Percentiles rank a stretch among this genome's conserved stretches.
Evolutionary conservation across 2,888 invertebrate species (phyloP).

Genomic region (Drosophila pegasa): DNA sequence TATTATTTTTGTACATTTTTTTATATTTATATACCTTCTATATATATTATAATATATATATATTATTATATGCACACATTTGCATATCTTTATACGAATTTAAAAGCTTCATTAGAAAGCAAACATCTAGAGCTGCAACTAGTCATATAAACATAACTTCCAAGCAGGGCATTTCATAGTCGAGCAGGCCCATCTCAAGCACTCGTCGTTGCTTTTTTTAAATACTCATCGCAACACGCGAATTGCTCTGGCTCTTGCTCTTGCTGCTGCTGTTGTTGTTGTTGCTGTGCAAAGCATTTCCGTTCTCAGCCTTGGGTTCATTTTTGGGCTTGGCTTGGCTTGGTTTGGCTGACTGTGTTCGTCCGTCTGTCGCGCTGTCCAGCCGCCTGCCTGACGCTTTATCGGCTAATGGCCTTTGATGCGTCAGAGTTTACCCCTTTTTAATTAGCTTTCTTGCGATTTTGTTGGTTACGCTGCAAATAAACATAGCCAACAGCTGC

Average conservation of each 20-base stretch:
- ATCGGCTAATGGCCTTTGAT: conserved; percentile 77
- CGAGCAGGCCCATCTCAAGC: neutral
- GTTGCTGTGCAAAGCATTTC: conserved; percentile 60
- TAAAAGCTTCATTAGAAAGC: neutral
- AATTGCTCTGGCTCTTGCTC: conserved; percentile 30
- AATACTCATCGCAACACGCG: conserved; percentile 43
- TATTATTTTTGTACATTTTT: too few relatives aligned
- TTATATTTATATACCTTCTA: too few relatives aligned
- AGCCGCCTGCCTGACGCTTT: conserved; percentile 35
- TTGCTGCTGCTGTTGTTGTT: conserved; percentile 33
- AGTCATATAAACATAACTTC: neutral
- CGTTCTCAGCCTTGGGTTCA: conserved; percentile 67
- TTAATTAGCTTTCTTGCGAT: conserved; percentile 48
- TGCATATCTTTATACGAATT: neutral
- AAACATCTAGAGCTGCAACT: neutral
- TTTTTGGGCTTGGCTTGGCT: conserved; percentile 55
- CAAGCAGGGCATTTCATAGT: neutral
- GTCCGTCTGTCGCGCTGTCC: conserved; percentile 12
- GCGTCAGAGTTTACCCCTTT: conserved; percentile 68
- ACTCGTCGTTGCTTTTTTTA: neutral
- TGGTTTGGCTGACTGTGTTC: conserved; percentile 12
- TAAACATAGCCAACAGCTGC: conserved; percentile 18
- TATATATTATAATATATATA: too few relatives aligned
- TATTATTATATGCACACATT: neutral
- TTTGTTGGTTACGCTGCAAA: conserved; percentile 19